These are phyloP conservation scores for Bellardia bayeri DNA, from an alignment of 2,888 invertebrate species.

Conservation along the genomic window DNA sequence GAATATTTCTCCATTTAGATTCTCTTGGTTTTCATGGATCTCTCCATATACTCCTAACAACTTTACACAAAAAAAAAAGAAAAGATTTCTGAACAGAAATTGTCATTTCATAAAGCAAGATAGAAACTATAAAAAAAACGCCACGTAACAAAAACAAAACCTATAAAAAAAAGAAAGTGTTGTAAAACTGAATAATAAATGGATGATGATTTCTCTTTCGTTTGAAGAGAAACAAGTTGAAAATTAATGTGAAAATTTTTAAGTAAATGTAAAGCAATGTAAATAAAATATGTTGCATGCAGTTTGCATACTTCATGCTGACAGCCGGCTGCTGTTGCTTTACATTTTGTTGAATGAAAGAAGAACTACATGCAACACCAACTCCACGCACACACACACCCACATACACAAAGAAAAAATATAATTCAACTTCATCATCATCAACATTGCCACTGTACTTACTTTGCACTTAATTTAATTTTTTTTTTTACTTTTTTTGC, in stretches of 20 bases:
- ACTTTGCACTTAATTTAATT: constrained; percentile 68
- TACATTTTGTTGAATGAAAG: constrained; percentile 37
- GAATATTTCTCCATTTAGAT: too few relatives aligned
- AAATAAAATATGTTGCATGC: constrained; percentile 66
- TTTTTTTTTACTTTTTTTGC: constrained; percentile 8
- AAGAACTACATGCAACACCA: constrained; percentile 14
- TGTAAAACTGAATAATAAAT: constrained; percentile 68
- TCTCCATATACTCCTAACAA: neutral
- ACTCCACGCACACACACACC: neutral
- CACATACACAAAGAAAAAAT: neutral
- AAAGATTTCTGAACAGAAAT: constrained; percentile 23
- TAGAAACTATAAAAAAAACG: constrained; percentile 11
- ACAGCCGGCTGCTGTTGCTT: constrained; percentile 42
- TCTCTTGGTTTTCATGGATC: constrained; percentile 2
- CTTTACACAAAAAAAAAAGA: neutral
- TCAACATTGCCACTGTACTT: constrained; percentile 56
- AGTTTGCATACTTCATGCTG: constrained; percentile 43
- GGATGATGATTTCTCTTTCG: constrained; percentile 65
- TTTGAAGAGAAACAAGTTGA: constrained; percentile 60
- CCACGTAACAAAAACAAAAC: neutral
- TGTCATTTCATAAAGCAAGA: constrained; percentile 40
- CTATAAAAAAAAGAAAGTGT: neutral
- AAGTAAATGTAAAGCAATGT: constrained; percentile 66
- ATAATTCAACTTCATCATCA: constrained; percentile 48
- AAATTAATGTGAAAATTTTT: constrained; percentile 65